Percentiles rank a stretch among this genome's conserved stretches.
These are phyloP conservation scores for Bradypodion pumilum DNA, from an alignment of 2,797 vertebrate species.

Conservation along the genomic window DNA sequence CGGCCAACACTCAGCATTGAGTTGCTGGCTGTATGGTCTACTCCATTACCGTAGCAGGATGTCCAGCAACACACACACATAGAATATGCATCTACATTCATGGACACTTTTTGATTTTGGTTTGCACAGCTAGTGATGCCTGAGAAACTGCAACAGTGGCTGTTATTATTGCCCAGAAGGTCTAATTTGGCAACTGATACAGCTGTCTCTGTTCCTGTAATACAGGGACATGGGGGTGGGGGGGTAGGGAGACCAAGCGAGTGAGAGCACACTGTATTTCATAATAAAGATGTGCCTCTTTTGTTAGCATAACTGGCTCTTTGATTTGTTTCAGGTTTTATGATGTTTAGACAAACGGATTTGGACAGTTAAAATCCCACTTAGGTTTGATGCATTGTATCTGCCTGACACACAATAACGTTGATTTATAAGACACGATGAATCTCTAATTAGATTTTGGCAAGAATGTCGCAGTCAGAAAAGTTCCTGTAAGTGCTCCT, in stretches of 20 bases:
- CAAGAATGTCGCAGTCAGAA: constrained; percentile 80
- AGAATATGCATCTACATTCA: not conserved
- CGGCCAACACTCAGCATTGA: too few species aligned
- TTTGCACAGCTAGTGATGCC: not conserved
- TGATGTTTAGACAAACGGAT: constrained; percentile 78
- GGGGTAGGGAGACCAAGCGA: too few species aligned
- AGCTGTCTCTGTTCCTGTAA: constrained; percentile 55
- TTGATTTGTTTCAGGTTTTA: constrained; percentile 78
- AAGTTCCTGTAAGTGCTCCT: constrained; percentile 80
- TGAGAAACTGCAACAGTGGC: not conserved
- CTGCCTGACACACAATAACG: constrained; percentile 90
- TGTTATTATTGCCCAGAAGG: not conserved
- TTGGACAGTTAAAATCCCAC: constrained; percentile 83
- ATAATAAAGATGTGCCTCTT: constrained; percentile 61
- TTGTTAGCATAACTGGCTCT: constrained; percentile 69
- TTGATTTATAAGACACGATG: constrained; percentile 91
- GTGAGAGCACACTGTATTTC: constrained; percentile 50
- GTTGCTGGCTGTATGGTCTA: too few species aligned
- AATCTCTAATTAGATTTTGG: constrained; percentile 95
- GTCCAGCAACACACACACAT: too few species aligned
- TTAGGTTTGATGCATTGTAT: constrained; percentile 84
- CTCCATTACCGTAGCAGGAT: too few species aligned
- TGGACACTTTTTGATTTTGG: too few species aligned
- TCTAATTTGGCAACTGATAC: constrained; percentile 17
- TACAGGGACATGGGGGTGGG: too few species aligned